Conservation (phyloP, 2,888 invertebrate species). For the Spodoptera littoralis region DNA sequence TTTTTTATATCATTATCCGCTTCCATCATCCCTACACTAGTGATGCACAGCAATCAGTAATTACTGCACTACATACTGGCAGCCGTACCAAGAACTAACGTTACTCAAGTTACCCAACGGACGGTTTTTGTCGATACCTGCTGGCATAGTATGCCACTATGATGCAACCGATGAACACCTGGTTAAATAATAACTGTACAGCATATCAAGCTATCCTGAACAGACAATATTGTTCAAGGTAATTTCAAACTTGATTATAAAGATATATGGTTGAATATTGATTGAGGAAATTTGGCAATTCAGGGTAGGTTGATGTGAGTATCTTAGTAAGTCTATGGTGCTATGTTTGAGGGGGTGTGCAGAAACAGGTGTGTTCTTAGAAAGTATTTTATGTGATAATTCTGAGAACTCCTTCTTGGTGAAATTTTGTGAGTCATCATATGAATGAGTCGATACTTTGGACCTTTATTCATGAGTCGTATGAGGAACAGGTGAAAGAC, state of each 20-base stretch:
- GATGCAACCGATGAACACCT: slow-evolving; percentile 44
- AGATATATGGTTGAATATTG: too few species aligned
- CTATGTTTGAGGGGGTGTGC: background rate
- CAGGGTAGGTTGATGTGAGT: slow-evolving; percentile 1
- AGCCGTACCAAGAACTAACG: slow-evolving; percentile 45
- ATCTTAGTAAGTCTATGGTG: background rate
- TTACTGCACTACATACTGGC: slow-evolving; percentile 38
- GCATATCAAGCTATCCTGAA: slow-evolving; percentile 8
- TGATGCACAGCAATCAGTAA: slow-evolving; percentile 24
- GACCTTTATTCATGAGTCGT: too few species aligned
- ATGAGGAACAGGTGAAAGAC: too few species aligned
- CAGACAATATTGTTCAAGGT: too few species aligned
- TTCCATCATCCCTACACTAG: too few species aligned
- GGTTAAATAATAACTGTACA: slow-evolving; percentile 53
- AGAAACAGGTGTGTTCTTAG: background rate
- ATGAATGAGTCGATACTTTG: too few species aligned
- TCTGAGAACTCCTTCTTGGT: too few species aligned
- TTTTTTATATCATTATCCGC: too few species aligned
- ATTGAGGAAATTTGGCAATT: too few species aligned
- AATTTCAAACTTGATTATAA: too few species aligned
- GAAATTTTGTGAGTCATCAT: too few species aligned
- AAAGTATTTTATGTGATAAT: background rate
- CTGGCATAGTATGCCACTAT: slow-evolving; percentile 21
- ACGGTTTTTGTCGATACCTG: slow-evolving; percentile 50
- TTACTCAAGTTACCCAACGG: slow-evolving; percentile 44